Base-by-base conservation (phyloP, 2,888 invertebrate species). In the Trimorus sp. region DNA sequence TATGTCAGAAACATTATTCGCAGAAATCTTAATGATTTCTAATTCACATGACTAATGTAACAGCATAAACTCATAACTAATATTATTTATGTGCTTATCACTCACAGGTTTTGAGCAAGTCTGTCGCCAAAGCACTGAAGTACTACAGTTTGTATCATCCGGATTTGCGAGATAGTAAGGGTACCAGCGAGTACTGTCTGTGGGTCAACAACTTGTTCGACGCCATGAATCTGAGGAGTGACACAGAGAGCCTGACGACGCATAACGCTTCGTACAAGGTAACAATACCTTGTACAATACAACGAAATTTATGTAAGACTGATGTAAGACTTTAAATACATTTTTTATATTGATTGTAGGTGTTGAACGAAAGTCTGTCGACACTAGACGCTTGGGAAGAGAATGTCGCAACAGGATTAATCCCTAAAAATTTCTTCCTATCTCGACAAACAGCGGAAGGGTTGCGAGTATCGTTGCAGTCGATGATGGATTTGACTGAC, bases 261-360 rank as follows among this genome's bases (percentile, higher is more conserved):
- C 42, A 62, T 36, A 73, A 63, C 48, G 12, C 62, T 8, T 60
- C 62, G 56, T 73, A 36, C 7, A 45, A 73, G 73, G 73, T 73
- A 26, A 26, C 26, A 26, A 26, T n/a, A n/a, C n/a, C n/a, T n/a
- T n/a, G n/a, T n/a, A n/a, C n/a, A 58, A 38, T 58, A 38, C 14
- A 38, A 38, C 8, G 36, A 11, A 54, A n/a, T n/a, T 0, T 1
- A n/a, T n/a, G n/a, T n/a, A n/a, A n/a, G n/a, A n/a, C n/a, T n/a
- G n/a, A n/a, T n/a, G n/a, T n/a, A n/a, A n/a, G n/a, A n/a, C n/a
- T n/a, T n/a, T n/a, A n/a, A n/a, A n/a, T n/a, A n/a, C 26, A 26
- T 26, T 26, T 26, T 26, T 3, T 26, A 26, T 3, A 26, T 26
- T 26, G 26, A 26, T 26, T 26, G 26, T 26, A 62, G 48, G 26